These are phyloP conservation scores for Seriola quinqueradiata DNA, from an alignment of 2,113 vertebrate species.

Conservation along the genomic window DNA sequence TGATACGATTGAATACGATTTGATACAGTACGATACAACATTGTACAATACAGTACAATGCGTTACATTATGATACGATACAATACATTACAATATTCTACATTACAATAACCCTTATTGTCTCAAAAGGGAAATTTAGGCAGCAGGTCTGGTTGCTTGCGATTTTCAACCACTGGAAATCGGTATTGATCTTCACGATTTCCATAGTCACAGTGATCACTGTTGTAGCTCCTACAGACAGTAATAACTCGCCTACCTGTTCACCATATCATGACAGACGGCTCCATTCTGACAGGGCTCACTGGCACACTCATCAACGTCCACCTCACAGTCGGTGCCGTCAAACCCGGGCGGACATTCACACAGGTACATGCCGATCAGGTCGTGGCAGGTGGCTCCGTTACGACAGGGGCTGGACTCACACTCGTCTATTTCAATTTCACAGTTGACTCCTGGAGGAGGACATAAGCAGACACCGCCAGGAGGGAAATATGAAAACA, in stretches of 20 bases:
- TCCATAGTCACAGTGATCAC: neutral
- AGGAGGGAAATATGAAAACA: neutral
- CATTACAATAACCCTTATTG: too few relatives aligned
- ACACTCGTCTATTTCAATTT: conserved; percentile 92
- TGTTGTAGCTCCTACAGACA: neutral
- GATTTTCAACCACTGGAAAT: too few relatives aligned
- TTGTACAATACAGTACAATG: too few relatives aligned
- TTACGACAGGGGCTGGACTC: conserved; percentile 89
- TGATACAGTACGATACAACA: too few relatives aligned
- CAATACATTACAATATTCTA: too few relatives aligned
- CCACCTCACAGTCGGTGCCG: conserved; percentile 87
- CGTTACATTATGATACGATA: too few relatives aligned
- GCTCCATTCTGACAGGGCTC: conserved; percentile 88
- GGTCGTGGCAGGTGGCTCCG: conserved; percentile 87
- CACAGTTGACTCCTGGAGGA: conserved; percentile 90
- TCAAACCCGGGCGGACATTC: conserved; percentile 87
- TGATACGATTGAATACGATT: too few relatives aligned
- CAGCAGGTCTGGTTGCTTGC: too few relatives aligned
- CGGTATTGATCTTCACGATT: neutral
- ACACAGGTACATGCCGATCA: conserved; percentile 89
- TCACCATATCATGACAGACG: conserved; percentile 86
- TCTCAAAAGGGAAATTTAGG: too few relatives aligned
- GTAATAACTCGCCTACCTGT: conserved; percentile 81
- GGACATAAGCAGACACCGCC: neutral
- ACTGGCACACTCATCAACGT: conserved; percentile 91